Percentiles rank a stretch among this genome's conserved stretches.
These are phyloP conservation scores for Parapristionchus giblindavisi DNA, from an alignment of 2,888 invertebrate genomes.

Conservation along the genomic window DNA sequence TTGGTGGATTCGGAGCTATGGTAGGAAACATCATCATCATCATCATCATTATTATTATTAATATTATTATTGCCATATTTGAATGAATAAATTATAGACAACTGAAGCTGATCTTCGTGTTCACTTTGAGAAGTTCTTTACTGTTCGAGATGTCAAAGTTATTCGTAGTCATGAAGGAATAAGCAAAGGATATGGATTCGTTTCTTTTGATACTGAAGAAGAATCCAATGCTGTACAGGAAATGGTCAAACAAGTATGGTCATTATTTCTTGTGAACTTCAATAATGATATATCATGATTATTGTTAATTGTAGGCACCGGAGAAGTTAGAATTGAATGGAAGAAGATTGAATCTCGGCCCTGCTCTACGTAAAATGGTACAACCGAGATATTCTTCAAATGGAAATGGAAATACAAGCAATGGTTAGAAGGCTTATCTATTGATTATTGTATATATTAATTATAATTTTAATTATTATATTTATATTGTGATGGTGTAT, in stretches of 20 bases:
- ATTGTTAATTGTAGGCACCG: no score
- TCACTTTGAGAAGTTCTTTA: slow-evolving; percentile 82
- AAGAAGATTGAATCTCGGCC: slow-evolving; percentile 53
- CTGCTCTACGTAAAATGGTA: slow-evolving; percentile 52
- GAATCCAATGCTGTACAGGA: slow-evolving; percentile 75
- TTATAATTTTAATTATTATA: no score
- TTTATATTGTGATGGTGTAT: background rate
- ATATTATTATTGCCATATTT: background rate
- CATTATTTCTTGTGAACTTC: background rate
- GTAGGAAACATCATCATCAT: slow-evolving; percentile 47
- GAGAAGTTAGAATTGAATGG: slow-evolving; percentile 52
- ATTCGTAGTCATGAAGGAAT: slow-evolving; percentile 93
- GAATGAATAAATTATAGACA: slow-evolving; percentile 43
- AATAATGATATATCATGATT: background rate
- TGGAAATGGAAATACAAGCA: background rate
- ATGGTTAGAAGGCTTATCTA: background rate
- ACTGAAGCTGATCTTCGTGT: slow-evolving; percentile 50
- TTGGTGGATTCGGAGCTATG: slow-evolving; percentile 91
- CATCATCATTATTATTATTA: background rate
- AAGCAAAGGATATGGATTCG: slow-evolving; percentile 87
- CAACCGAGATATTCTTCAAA: slow-evolving; percentile 5
- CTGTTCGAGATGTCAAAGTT: slow-evolving; percentile 85
- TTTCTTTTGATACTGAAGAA: slow-evolving; percentile 86
- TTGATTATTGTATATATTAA: background rate
- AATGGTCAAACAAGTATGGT: slow-evolving; percentile 18